Conservation (phyloP, 2,797 vertebrate species). For the Enteromius viviparus region DNA sequence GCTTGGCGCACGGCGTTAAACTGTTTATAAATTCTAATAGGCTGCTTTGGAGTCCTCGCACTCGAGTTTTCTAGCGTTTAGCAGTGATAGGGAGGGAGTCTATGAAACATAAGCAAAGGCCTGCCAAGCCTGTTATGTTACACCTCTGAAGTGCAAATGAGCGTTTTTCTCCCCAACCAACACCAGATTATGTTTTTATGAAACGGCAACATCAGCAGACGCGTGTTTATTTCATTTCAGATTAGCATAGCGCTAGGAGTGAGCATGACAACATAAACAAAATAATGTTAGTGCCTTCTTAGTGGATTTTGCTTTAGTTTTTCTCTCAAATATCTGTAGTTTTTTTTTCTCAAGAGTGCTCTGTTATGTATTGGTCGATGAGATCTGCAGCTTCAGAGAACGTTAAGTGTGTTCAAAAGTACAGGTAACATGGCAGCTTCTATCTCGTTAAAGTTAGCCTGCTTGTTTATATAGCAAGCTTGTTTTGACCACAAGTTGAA, state of each 20-base stretch:
- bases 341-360: constrained; percentile 9
- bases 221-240: constrained; percentile 69
- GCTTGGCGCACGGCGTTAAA: constrained; percentile 75
- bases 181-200: constrained; percentile 64
- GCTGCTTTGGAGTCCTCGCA: constrained; percentile 72
- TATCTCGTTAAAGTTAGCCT: constrained; percentile 33
- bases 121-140: constrained; percentile 72
- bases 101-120: constrained; percentile 77
- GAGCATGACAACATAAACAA: constrained; percentile 35
- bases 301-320: constrained; percentile 17
- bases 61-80: constrained; percentile 75
- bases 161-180: constrained; percentile 55
- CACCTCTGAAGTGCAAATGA: constrained; percentile 84
- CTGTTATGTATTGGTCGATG: constrained; percentile 49
- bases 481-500: constrained; percentile 41
- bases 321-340: constrained; percentile 19
- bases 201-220: constrained; percentile 55
- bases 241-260: constrained; percentile 61
- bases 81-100: constrained; percentile 69
- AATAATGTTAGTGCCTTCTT: constrained; percentile 7
- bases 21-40: constrained; percentile 81
- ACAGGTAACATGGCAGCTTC: constrained; percentile 44
- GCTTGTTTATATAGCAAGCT: constrained; percentile 44
- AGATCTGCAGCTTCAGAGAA: constrained; percentile 30
- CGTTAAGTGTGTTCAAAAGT: constrained; percentile 8